Percentiles rank a stretch among this genome's conserved stretches.
phyloP scores from a whole-genome alignment of 2,888 invertebrate species.

The Raillietiella orientalis region DNA sequence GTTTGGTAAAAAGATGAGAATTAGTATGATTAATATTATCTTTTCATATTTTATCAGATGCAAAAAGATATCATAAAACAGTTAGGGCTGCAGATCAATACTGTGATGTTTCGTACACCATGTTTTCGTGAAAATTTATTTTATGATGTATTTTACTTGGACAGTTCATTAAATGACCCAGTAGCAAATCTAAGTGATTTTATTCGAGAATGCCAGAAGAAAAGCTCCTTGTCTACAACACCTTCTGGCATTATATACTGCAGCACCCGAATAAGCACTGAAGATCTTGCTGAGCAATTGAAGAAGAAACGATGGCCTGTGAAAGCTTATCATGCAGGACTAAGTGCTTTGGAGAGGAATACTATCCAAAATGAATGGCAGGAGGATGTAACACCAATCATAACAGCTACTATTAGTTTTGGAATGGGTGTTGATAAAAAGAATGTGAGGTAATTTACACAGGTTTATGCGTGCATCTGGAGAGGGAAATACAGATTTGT shows the following conservation, averaged over 20 bases:
- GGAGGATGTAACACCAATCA: conserved; percentile 49
- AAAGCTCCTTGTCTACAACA: neutral
- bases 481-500: conserved; percentile 34
- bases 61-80: conserved; percentile 45
- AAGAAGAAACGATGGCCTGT: conserved; percentile 35
- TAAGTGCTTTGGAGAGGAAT: conserved; percentile 24
- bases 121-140: conserved; percentile 73
- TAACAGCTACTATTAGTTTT: conserved; percentile 88
- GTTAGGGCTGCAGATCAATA: conserved; percentile 28
- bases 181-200: conserved; percentile 43
- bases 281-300: conserved; percentile 41
- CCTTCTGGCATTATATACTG: conserved; percentile 64
- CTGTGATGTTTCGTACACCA: conserved; percentile 42
- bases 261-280: conserved; percentile 65
- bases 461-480: conserved; percentile 1
- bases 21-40: conserved; percentile 1
- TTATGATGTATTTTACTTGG: conserved; percentile 75
- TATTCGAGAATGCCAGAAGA: conserved; percentile 28
- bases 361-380: conserved; percentile 75
- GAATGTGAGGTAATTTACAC: conserved; percentile 30
- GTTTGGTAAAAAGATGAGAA: conserved; percentile 15
- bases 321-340: conserved; percentile 64
- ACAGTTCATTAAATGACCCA: conserved; percentile 37
- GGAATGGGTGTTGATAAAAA: conserved; percentile 99
- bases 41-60: conserved; percentile 23